Base-by-base conservation (phyloP, 2,888 invertebrate genomes). In the Pocota personata region DNA sequence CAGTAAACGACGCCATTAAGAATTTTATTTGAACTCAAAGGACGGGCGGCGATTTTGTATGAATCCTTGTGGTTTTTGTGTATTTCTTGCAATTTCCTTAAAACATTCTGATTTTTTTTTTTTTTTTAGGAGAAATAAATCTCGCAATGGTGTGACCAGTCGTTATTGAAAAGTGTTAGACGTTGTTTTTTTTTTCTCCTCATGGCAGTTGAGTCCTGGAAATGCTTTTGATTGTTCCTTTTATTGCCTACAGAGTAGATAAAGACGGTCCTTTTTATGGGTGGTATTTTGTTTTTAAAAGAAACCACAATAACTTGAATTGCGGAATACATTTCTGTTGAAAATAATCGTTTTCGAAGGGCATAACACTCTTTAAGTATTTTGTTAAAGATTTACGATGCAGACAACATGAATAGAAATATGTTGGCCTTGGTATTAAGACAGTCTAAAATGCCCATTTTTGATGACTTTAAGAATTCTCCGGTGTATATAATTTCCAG, bases 1-100 rank as follows among this genome's bases (percentile, higher is more conserved):
- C 57, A 72, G 62, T 72, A 72, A 79, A 79, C 72, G 72, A 64
- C 21, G 72, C 79, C 66, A 72, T 72, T 79, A 79, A 62, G 60
- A n/a, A 52, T 60, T 78, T 78, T 69, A 71, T 62, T 62, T 24
- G 12, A 4, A 3, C 8, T 21, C 43, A 4, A 21, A 32, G 32
- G 19, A 14, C 14, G 12, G 50, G 21, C 3, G 62, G 19, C 40
- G 43, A 24, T 21, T 12, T 46, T 14, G 14, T 27, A 24, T 10
- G 46, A 37, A 32, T 58, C 43, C 43, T 69, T 43, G 57, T 19
- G 57, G 35, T 69, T 43, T 52, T 43, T 40, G 30, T 57, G 71
- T 27, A 14, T 21, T 57, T 40, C 21, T 43, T 46, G 57, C 19
- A 35, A 32, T 71, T 71, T 58, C 71, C 57, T 71, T 58, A 43